Base-by-base conservation (phyloP, 2,888 invertebrate genomes). In the Quadriops clusia region DNA sequence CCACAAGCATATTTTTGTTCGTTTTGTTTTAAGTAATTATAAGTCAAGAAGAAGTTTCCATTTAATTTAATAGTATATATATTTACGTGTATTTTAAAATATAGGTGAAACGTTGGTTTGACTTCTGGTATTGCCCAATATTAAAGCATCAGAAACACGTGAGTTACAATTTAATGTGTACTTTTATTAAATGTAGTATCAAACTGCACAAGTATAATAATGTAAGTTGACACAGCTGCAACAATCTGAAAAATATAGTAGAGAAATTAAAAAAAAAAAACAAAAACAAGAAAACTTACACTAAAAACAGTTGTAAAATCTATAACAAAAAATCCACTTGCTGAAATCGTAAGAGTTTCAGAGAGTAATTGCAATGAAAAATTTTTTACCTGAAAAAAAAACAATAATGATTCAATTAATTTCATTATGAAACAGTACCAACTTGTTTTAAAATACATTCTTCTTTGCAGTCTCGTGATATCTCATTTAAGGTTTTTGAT, bases 171-270 rank as follows among this genome's bases (percentile, higher is more conserved):
- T n/a, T n/a, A n/a, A n/a, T n/a, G n/a, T n/a, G n/a, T n/a, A n/a
- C n/a, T n/a, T n/a, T n/a, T n/a, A n/a, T n/a, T n/a, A n/a, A n/a
- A n/a, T n/a, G n/a, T 33, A 10, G 30, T 12, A 14, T 33, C 33
- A 29, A 33, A 33, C 25, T 33, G 33, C 10, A 33, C 25, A 24
- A 33, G 17, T 13, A 33, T 29, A 9, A 33, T 25, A 10, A 33
- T 33, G 21, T 33, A 33, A 5, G 33, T 28, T n/a, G 14, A 15
- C 8, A 33, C 10, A 3, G 29, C 25, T 8, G 29, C 24, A 6
- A 33, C 17, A 18, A 33, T 23, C 33, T 33, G 23, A 33, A 33
- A 33, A 17, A 23, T 11, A 22, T 20, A 17, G 14, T 17, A 9
- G 2, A 7, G 12, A 14, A 25, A 12, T 4, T 8, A 22, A 28